Evolutionary conservation across 2,888 invertebrate genomes (phyloP), one percentile per base, ranked within the genome.

Genomic region (Trichogramma dendrolimi): DNA sequence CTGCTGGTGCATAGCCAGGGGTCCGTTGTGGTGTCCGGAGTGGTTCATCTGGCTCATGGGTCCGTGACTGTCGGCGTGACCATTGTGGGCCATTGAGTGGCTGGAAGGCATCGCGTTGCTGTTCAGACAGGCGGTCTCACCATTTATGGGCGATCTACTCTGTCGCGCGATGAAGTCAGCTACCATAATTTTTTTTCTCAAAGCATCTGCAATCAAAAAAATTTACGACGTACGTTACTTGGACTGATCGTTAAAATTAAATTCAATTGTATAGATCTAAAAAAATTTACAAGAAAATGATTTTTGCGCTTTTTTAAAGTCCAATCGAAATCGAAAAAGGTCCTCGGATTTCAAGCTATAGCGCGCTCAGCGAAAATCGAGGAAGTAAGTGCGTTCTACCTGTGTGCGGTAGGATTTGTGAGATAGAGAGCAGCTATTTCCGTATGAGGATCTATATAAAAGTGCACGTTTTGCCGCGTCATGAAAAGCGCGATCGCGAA

Each of bases 121-220:
- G 73, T 88, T 83, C 72, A 85, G 74, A 71, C 82, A 83, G 71
- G 86, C 84, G 69, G 86, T 83, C 82, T 86, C 86, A 85, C 86
- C 86, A 81, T 86, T 86, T 70, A 86, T 84, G 72, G 86, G 86
- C 75, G 86, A 86, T 78, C 85, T 85, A 82, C 84, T 85, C 71
- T 81, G 89, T 76, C 90, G 89, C 79, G 89, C 83, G 76, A 90
- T 88, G 81, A 91, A 89, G 84, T 91, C 91, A 81, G 91, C 91
- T 81, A 92, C 91, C 89, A 91, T 91, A 85, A 89, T 90, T 78
- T 73, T 76, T 75, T 76, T 75, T 76, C 78, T 79, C 75, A 79
- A 71, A 73, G 75, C 78, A 79, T 79, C 79, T 79, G 75, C 0
- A 75, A 77, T 4, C 59, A 42, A 54, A 46, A 52, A 59, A 55